phyloP scores from a whole-genome alignment of 2,888 invertebrate species.

The Nomada ruficornis region DNA sequence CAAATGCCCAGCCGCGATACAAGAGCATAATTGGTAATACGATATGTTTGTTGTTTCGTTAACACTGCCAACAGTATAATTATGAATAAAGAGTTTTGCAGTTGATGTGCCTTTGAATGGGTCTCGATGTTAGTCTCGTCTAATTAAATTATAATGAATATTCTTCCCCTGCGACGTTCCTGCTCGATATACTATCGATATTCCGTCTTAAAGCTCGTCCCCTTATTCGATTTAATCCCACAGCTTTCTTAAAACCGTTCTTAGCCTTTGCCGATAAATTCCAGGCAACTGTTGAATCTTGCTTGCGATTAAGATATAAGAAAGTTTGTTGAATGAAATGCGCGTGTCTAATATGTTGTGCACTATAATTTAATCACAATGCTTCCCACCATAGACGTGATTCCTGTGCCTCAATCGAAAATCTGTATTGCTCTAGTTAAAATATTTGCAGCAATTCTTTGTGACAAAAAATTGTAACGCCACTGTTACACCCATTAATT shows the following conservation, averaged over 20 bases:
- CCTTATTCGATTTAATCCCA: constrained; percentile 16
- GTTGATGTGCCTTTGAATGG: constrained; percentile 40
- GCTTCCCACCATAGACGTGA: no score
- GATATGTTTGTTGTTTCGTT: constrained; percentile 69
- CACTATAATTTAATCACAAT: no score
- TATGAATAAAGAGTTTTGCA: constrained; percentile 66
- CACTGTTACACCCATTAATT: no score
- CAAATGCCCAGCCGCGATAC: constrained; percentile 47
- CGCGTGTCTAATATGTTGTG: no score
- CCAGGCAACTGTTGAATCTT: no score
- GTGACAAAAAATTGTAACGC: no score
- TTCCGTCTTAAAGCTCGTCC: neutral
- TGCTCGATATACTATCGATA: constrained; percentile 33
- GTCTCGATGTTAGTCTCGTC: constrained; percentile 42
- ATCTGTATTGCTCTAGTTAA: no score
- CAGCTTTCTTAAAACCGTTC: neutral
- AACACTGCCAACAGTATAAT: constrained; percentile 66
- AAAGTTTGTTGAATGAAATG: no score
- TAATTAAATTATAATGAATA: constrained; percentile 58
- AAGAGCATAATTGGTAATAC: constrained; percentile 69
- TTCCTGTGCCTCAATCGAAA: no score
- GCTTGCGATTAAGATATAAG: no score
- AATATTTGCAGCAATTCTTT: no score
- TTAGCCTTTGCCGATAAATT: no score
- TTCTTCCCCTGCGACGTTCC: constrained; percentile 21